Evolutionary conservation across 2,113 vertebrate species (phyloP).

Genomic region (Sclerurus mexicanus): DNA sequence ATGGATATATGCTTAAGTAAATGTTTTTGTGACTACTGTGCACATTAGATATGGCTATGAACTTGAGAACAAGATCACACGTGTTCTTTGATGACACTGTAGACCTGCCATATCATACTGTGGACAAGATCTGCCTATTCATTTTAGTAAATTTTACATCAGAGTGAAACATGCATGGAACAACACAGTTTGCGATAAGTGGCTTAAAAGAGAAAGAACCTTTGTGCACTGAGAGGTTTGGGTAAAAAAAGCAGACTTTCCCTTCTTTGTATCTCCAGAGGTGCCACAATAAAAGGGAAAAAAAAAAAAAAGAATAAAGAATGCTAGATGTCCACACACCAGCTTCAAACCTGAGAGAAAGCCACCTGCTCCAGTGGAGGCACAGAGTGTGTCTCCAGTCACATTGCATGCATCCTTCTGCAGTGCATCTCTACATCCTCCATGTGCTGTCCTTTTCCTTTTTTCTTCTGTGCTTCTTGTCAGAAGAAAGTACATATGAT

Average conservation of each 20-base stretch:
- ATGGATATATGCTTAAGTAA: not conserved
- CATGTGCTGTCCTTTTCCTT: not conserved
- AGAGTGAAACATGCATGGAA: not conserved
- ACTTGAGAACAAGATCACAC: not conserved
- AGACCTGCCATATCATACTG: not conserved
- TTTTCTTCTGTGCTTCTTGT: not conserved
- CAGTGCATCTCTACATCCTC: not conserved
- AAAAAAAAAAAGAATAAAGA: not conserved
- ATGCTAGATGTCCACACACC: not conserved
- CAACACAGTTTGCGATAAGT: not conserved
- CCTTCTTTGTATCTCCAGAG: not conserved
- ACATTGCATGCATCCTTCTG: rapidly evolving
- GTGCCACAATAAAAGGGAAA: not conserved
- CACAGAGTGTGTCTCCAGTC: not conserved
- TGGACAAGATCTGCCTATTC: not conserved
- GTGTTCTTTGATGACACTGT: not conserved
- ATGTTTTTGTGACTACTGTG: not conserved
- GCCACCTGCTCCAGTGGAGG: not conserved
- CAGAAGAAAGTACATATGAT: not conserved
- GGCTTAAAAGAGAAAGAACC: not conserved
- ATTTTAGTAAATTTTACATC: not conserved
- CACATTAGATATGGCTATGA: rapidly evolving
- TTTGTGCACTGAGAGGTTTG: not conserved
- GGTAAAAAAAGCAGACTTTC: not conserved
- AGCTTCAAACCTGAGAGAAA: not conserved